These are phyloP conservation scores for Nyctalus aviator DNA, from an alignment of 2,797 vertebrate genomes.

Conservation along the genomic window DNA sequence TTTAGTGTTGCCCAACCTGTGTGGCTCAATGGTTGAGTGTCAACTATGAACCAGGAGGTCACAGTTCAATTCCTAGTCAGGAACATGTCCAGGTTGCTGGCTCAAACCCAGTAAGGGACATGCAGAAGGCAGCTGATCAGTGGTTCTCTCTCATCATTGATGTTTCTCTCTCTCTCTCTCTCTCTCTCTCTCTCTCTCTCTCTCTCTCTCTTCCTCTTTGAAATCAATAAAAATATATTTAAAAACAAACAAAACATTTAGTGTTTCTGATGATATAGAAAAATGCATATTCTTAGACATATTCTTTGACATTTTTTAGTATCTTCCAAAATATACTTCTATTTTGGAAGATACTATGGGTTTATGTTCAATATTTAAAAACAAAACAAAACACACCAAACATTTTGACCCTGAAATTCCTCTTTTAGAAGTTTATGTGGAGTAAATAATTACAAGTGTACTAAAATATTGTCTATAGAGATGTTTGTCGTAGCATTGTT, in stretches of 20 bases:
- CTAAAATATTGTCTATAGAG: constrained; percentile 35
- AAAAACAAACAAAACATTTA: background rate
- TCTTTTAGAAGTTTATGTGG: constrained; percentile 24
- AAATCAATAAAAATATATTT: too few species aligned
- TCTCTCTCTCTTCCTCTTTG: too few species aligned
- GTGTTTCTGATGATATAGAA: background rate
- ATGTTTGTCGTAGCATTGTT: constrained; percentile 21
- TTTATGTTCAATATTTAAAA: background rate
- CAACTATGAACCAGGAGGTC: too few species aligned
- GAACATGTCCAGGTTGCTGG: too few species aligned
- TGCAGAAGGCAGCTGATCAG: too few species aligned
- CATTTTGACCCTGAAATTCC: background rate
- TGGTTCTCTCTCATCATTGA: too few species aligned
- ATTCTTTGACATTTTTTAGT: too few species aligned
- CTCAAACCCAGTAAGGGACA: too few species aligned
- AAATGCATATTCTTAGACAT: background rate
- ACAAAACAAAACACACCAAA: background rate
- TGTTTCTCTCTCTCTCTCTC: too few species aligned
- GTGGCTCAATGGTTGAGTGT: too few species aligned
- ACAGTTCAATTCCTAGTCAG: too few species aligned
- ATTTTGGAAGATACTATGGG: constrained; percentile 18
- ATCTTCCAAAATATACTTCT: background rate
- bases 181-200: too few species aligned
- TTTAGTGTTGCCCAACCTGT: background rate
- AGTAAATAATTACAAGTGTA: constrained; percentile 3